Conservation (phyloP, 2,888 invertebrate genomes). For the Pemphredon lugubris region DNA sequence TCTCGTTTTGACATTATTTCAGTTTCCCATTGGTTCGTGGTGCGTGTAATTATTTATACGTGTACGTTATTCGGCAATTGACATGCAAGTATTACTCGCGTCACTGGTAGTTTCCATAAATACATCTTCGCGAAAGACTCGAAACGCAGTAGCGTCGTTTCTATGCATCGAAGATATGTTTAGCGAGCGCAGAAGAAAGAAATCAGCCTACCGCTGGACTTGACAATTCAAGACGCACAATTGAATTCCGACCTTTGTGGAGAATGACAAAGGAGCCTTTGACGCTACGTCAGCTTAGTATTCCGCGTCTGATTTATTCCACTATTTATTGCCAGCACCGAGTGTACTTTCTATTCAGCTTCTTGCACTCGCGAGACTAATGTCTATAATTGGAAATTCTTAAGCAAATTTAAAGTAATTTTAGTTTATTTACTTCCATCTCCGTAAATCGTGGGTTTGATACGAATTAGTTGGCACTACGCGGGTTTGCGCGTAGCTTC, state of each 20-base stretch:
- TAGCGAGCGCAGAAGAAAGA: not conserved
- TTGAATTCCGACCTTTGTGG: not conserved
- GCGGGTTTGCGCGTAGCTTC: too few species aligned
- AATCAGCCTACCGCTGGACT: not conserved
- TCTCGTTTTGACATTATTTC: too few species aligned
- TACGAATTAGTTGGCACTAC: too few species aligned
- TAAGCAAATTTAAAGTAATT: not conserved
- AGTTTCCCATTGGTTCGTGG: too few species aligned
- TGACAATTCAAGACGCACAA: not conserved
- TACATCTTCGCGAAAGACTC: too few species aligned
- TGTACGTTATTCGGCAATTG: too few species aligned
- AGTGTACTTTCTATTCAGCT: not conserved
- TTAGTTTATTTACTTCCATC: too few species aligned
- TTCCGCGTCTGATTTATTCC: constrained; percentile 3
- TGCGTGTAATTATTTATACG: too few species aligned
- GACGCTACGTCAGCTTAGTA: not conserved
- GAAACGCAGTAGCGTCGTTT: too few species aligned
- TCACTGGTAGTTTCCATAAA: too few species aligned
- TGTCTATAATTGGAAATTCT: not conserved
- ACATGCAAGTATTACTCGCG: too few species aligned
- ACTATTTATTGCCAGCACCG: not conserved
- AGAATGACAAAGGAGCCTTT: constrained; percentile 9
- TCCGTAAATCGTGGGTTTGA: too few species aligned
- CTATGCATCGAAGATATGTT: not conserved
- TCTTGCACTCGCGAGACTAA: not conserved